These are phyloP conservation scores for Pristionchus fissidentatus DNA, from an alignment of 2,888 invertebrate species.

Conservation along the genomic window DNA sequence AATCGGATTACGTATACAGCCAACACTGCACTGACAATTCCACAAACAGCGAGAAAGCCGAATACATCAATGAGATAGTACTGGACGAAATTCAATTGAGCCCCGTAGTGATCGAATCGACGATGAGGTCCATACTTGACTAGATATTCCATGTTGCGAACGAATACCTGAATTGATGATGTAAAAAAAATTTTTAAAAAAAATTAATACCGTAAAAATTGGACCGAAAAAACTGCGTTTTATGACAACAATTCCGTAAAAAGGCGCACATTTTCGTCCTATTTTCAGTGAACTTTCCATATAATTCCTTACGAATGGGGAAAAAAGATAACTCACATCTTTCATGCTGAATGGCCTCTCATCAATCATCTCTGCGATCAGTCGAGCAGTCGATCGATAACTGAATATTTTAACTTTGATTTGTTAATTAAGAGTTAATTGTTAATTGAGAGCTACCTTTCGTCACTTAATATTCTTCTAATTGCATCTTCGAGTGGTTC, in stretches of 20 bases:
- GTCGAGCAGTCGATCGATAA: background rate
- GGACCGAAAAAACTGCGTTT: background rate
- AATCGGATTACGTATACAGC: background rate
- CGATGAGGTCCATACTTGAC: conserved; percentile 18
- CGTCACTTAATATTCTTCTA: background rate
- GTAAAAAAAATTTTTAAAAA: background rate
- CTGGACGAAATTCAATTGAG: background rate
- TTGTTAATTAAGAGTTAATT: background rate
- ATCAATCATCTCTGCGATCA: background rate
- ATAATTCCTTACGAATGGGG: background rate
- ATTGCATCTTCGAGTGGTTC: conserved; percentile 15
- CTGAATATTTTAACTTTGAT: background rate
- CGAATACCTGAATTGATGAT: conserved; percentile 11
- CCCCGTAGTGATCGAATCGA: conserved; percentile 12
- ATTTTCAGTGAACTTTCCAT: background rate
- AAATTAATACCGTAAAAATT: background rate
- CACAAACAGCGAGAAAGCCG: background rate
- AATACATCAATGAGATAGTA: conserved; percentile 37
- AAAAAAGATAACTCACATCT: background rate
- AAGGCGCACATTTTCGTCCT: background rate
- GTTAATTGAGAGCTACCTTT: background rate
- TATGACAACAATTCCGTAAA: background rate
- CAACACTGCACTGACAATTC: background rate
- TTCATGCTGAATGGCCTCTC: conserved; percentile 40
- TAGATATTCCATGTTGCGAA: conserved; percentile 29